Evolutionary conservation across 2,113 vertebrate species (phyloP), one percentile per base, ranked within the genome.

Genomic region (Urocitellus parryii): DNA sequence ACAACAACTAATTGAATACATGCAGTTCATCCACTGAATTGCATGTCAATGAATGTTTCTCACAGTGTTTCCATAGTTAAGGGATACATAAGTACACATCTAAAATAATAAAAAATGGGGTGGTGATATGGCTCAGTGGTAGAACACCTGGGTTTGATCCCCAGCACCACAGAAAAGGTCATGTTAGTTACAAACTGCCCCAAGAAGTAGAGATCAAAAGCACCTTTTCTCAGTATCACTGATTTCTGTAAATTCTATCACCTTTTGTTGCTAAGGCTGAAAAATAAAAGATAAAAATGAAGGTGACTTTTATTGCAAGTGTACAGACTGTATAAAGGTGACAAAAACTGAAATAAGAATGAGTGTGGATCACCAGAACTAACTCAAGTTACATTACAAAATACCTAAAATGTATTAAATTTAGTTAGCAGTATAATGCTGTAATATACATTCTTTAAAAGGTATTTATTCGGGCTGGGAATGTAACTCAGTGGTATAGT

Each of bases 371-470:
- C 70, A 92, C 11, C 39, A 58, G 10, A 58, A 1, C 25, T 94
- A 95, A 78, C 39, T 82, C 68, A 90, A 86, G 8, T 86, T 77
- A 80, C 11, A 37, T 48, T 78, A 86, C 27, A 79, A 96, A 91
- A 65, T 83, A 89, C 32, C 22, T 80, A 92, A 94, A 92, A 88
- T 72, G 63, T 68, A 89, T 14, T 85, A 42, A 91, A 83, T 63
- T 67, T 82, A 56, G 48, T 58, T 85, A 94, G 32, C 56, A 87
- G 37, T 17, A 82, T 9, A 94, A 68, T 67, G 37, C 1, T 78
- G 8, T 32, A 85, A 86, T 39, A 90, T 37, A 7, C 7, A 87
- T 18, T 14, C 79, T 70, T 70, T 16, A 34, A 72, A 94, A 95
- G 68, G 18, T 1, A 73, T 45, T 45, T 45, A 45, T 45, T 45